A percentile compares a stretch with the other conserved stretches of the same genome.
These are phyloP conservation scores for Drosophila eohydei DNA, from an alignment of 2,888 invertebrate species.

Conservation along the genomic window DNA sequence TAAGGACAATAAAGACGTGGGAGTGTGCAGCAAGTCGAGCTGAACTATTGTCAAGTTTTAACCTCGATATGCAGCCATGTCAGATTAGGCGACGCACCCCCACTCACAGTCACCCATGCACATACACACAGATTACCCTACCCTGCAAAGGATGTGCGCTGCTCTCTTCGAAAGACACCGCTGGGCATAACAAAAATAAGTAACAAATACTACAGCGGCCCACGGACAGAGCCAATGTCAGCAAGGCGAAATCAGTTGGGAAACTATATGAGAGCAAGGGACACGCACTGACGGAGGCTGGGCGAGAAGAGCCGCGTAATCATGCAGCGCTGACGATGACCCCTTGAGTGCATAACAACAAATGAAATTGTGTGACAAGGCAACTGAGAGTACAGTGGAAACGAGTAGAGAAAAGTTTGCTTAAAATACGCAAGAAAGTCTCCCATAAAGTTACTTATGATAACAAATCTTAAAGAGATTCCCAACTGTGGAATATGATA, in stretches of 20 bases:
- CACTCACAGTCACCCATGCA: conserved; percentile 12
- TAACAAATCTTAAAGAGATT: neutral
- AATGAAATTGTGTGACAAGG: conserved; percentile 70
- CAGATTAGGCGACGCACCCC: conserved; percentile 65
- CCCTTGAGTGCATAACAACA: conserved; percentile 75
- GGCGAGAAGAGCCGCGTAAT: conserved; percentile 45
- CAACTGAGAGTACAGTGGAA: conserved; percentile 21
- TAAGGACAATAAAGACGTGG: conserved; percentile 67
- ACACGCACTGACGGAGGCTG: neutral
- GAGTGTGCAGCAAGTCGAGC: conserved; percentile 75
- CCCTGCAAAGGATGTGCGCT: conserved; percentile 11
- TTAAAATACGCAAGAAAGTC: neutral
- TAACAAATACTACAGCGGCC: conserved; percentile 59
- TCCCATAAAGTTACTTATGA: neutral
- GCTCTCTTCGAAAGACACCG: conserved; percentile 59
- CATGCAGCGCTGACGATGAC: conserved; percentile 60
- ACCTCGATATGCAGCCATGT: conserved; percentile 80
- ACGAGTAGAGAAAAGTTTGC: neutral
- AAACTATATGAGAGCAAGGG: conserved; percentile 11
- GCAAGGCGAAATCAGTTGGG: conserved; percentile 19
- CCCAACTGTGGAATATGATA: too few species aligned
- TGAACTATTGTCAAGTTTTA: conserved; percentile 80
- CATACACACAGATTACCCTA: neutral
- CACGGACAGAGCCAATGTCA: conserved; percentile 42
- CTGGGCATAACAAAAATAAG: conserved; percentile 64